Evolutionary conservation across 2,888 invertebrate species (phyloP).

Genomic region (Steromphala cineraria): DNA sequence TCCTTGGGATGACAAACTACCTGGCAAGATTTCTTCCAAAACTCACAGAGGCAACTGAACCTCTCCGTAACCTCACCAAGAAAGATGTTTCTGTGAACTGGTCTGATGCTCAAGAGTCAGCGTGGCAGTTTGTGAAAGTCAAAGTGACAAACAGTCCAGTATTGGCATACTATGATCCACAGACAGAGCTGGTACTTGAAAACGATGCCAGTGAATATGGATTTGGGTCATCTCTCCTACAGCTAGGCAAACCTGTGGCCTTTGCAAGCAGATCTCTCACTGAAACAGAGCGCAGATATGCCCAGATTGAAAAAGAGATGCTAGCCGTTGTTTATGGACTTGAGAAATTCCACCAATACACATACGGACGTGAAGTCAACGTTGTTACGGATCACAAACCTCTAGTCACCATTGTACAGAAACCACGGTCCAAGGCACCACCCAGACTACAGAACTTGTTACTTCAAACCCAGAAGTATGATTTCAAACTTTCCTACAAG

Average conservation of each 20-base stretch:
- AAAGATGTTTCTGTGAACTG: background rate
- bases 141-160: no score
- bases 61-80: background rate
- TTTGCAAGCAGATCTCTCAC: slow-evolving; percentile 33
- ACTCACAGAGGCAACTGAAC: slow-evolving; percentile 22
- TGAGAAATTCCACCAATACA: slow-evolving; percentile 40
- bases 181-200: no score
- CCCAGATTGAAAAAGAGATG: slow-evolving; percentile 47
- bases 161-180: no score
- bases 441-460: slow-evolving; percentile 35
- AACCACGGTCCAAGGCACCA: no score
- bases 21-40: slow-evolving; percentile 36
- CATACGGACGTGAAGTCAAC: slow-evolving; percentile 29
- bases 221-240: slow-evolving; percentile 40
- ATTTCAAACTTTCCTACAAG: slow-evolving; percentile 27
- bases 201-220: slow-evolving; percentile 27
- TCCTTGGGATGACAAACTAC: slow-evolving; percentile 42
- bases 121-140: no score
- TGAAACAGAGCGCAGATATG: slow-evolving; percentile 31
- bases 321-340: slow-evolving; percentile 34
- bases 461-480: slow-evolving; percentile 34
- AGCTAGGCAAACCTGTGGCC: slow-evolving; percentile 39
- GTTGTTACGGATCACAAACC: slow-evolving; percentile 39
- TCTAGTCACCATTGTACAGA: slow-evolving; percentile 32
- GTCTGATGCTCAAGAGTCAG: no score